Base-by-base conservation (phyloP, 2,888 invertebrate species). In the Pycnomerus fuliginosus region DNA sequence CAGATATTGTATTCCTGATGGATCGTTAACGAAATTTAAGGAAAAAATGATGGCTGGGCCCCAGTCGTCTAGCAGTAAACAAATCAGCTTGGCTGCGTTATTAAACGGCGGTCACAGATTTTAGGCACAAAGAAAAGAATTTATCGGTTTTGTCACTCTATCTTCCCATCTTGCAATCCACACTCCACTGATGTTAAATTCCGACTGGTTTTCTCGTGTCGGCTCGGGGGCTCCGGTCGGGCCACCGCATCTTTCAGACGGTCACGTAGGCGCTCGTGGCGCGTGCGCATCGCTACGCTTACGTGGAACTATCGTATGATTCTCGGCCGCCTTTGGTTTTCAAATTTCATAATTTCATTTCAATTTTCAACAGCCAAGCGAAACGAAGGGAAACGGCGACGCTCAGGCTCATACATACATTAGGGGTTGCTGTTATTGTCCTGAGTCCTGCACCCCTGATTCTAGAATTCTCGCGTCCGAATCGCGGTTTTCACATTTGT, bases 161-260 rank as follows among this genome's bases (percentile, higher is more conserved):
- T 71, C 67, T 67, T 64, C 60, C 64, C 67, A 69, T 60, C 47
- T 47, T 55, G 49, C 54, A 52, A 54, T 43, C 62, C 60, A 55
- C 60, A 55, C 66, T 60, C 63, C 61, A 53, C 61, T 61, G 69
- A 70, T 69, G 68, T 68, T 70, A 66, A 66, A 67, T 65, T 70
- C 70, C 71, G 71, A 71, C 71, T 71, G 69, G 53, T 35, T 50
- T 28, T 48, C 42, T 37, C 28, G 28, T 33, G 37, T 47, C 30
- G 37, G 17, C 25, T 17, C 12, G 37, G 13, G 16, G 16, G 12
- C 13, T 27, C 8, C 16, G 25, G 35, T 23, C 11, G 20, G 24
- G 33, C 28, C 32, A 31, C 28, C 32, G 30, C 42, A 41, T 41
- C 44, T 31, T 17, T 39, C 35, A 30, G 40, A 40, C 22, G 33